Evolutionary conservation across 2,797 vertebrate species (phyloP), one percentile per base, ranked within the genome.

Genomic region (Orestias chungarensis): DNA sequence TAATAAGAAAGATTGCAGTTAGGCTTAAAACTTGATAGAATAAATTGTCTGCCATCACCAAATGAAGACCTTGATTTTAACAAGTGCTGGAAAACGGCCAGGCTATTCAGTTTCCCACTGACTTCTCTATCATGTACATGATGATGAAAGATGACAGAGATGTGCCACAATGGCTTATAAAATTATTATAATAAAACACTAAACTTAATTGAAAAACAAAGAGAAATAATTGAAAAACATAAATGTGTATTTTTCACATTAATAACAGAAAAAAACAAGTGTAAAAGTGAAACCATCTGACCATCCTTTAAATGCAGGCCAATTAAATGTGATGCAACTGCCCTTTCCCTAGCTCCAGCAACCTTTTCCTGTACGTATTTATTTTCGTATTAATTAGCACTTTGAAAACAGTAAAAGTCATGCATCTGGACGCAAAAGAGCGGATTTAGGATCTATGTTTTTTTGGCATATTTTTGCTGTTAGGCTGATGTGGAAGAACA

Each of bases 401-500:
- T 55, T 29, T 29, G 52, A 64, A 43, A 43, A 15, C 11, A n/a
- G 44, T 12, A 46, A 46, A 35, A 46, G 11, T n/a, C 14, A 23
- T 49, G 42, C 11, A 35, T 62, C 11, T 47, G 43, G 31, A 66
- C 44, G 15, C 29, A 11, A 66, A 49, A 3, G 9, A n/a, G 11
- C 27, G 17, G 52, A 54, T 31, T 29, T 6, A 42, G 38, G 35
- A 17, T 54, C 27, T 54, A n/a, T 6, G 44, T 11, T n/a, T 29
- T 35, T 66, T 35, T 14, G 25, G n/a, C 46, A 67, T 7, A 27
- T 67, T 50, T 35, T 67, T 46, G 25, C 31, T 50, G n/a, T 49
- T 46, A 49, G 44, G 23, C 31, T 67, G 31, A 15, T 67, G 49
- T 67, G 46, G 46, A 71, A 52, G 59, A 33, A 84, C 74, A 70